phyloP scores from a whole-genome alignment of 1,140 invertebrate species.

The Asobara japonica region DNA sequence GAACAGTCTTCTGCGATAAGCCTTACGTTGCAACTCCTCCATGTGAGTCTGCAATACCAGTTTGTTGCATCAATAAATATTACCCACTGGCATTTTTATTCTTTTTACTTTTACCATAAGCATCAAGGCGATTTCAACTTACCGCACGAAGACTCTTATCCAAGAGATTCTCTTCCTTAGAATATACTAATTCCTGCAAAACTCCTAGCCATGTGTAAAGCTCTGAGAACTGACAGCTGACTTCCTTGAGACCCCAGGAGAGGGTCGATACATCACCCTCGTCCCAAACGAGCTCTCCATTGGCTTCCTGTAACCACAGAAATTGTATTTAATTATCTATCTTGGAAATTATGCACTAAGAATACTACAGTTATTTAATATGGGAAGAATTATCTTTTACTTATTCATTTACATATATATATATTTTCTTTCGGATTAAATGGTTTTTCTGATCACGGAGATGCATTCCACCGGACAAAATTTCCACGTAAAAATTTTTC shows the following conservation, averaged over 20 bases:
- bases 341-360: slow-evolving; percentile 3
- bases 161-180: slow-evolving; percentile 76
- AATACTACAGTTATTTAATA: background rate
- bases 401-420: no score
- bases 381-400: no score
- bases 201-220: slow-evolving; percentile 83
- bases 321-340: slow-evolving; percentile 13
- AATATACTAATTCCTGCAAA: slow-evolving; percentile 80
- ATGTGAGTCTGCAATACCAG: slow-evolving; percentile 71
- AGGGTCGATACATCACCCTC: slow-evolving; percentile 68
- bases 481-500: no score
- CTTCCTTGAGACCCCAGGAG: slow-evolving; percentile 79
- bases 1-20: slow-evolving; percentile 77
- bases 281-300: slow-evolving; percentile 77
- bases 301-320: slow-evolving; percentile 72
- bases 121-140: slow-evolving; percentile 42
- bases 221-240: slow-evolving; percentile 82
- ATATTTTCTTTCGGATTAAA: no score
- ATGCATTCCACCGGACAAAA: no score
- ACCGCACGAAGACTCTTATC: slow-evolving; percentile 77
- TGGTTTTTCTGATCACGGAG: no score
- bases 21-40: slow-evolving; percentile 77
- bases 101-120: background rate
- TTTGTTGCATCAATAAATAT: slow-evolving; percentile 4
- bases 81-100: background rate